These are phyloP conservation scores for Pandemis cinnamomeana DNA, from an alignment of 2,888 invertebrate species.

Conservation along the genomic window DNA sequence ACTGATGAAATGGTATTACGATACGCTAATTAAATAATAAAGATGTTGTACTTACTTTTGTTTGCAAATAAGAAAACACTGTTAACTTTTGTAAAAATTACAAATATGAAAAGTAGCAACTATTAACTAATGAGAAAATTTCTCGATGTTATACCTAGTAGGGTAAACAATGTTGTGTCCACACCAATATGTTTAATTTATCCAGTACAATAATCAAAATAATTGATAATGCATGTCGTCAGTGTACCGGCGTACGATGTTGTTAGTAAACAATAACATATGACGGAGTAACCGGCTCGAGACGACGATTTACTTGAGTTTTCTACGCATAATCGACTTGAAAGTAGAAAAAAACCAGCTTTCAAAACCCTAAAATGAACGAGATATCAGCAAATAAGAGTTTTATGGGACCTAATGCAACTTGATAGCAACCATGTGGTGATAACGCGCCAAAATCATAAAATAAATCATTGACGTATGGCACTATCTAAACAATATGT, in stretches of 20 bases:
- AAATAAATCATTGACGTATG: conserved; percentile 50
- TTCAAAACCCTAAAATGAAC: conserved; percentile 43
- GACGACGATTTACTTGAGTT: conserved; percentile 48
- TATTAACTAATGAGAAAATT: conserved; percentile 12
- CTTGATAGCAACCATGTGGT: conserved; percentile 68
- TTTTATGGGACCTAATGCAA: conserved; percentile 48
- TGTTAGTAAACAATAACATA: conserved; percentile 84
- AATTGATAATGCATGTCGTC: conserved; percentile 47
- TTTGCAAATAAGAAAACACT: no score
- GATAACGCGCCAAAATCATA: conserved; percentile 76
- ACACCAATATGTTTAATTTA: conserved; percentile 38
- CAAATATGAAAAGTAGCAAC: background rate
- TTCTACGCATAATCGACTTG: conserved; percentile 49
- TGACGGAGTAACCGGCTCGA: conserved; percentile 59
- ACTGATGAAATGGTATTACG: background rate
- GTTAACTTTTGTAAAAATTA: background rate
- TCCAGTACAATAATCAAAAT: conserved; percentile 39
- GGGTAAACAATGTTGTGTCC: conserved; percentile 27
- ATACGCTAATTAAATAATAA: background rate
- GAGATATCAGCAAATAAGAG: conserved; percentile 53
- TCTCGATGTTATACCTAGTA: conserved; percentile 11
- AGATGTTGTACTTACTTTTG: background rate
- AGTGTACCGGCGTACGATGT: conserved; percentile 67
- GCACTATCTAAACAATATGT: conserved; percentile 10
- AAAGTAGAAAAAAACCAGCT: conserved; percentile 51